Conservation (phyloP, 2,113 vertebrate species). For the Sclerurus mexicanus region DNA sequence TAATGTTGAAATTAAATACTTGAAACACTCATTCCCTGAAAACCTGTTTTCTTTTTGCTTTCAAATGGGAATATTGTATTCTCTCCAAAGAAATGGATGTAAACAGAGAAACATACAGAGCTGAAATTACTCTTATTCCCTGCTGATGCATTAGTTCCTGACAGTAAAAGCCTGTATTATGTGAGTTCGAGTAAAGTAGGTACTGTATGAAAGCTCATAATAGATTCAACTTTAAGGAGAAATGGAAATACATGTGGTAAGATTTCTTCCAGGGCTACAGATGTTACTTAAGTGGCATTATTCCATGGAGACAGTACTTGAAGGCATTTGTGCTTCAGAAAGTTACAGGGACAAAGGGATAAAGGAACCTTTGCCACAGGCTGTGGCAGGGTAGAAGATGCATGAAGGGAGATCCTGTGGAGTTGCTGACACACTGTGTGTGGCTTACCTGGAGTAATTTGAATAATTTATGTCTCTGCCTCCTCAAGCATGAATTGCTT, state of each 20-base stretch:
- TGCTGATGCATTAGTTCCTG: background rate
- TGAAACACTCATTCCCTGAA: background rate
- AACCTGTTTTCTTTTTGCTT: background rate
- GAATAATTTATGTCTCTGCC: conserved; percentile 23
- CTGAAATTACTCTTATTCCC: background rate
- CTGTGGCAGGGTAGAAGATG: background rate
- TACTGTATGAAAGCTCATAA: background rate
- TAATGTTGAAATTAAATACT: background rate
- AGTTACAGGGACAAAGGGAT: background rate
- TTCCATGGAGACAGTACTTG: background rate
- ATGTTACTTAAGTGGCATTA: background rate
- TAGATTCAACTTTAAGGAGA: background rate
- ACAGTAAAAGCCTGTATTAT: background rate
- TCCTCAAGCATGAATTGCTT: conserved; percentile 1
- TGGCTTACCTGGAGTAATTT: conserved; percentile 27
- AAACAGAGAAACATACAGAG: background rate
- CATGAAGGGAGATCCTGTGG: background rate
- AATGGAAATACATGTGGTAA: background rate
- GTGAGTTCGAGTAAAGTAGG: background rate
- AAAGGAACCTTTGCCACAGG: background rate
- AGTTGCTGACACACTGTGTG: background rate
- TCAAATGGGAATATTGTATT: background rate
- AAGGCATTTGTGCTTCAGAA: background rate
- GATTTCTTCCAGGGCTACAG: background rate
- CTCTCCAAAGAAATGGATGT: background rate